Percentiles rank a stretch among this genome's conserved stretches.
Evolutionary conservation across 2,113 vertebrate species (phyloP).

Genomic region (Macquaria australasica): DNA sequence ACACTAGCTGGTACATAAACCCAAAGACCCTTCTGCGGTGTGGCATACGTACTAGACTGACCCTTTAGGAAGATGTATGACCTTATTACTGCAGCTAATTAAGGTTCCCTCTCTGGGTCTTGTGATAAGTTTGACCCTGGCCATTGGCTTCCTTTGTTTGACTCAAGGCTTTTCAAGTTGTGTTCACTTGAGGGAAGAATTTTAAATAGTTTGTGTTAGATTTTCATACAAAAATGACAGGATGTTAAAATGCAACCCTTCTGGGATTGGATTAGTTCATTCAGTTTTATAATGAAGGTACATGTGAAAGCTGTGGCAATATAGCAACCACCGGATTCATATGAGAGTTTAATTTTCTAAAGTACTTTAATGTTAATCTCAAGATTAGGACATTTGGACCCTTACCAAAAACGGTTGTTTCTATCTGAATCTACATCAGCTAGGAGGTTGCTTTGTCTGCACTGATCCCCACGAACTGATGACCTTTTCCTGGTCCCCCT

Average conservation of each 20-base stretch:
- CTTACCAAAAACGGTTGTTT: neutral
- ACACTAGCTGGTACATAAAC: slow-evolving; percentile 50
- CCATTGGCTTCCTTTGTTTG: slow-evolving; percentile 26
- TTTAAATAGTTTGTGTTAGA: slow-evolving; percentile 43
- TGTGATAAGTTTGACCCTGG: slow-evolving; percentile 57
- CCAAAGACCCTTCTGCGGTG: slow-evolving; percentile 45
- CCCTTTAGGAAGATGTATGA: slow-evolving; percentile 76
- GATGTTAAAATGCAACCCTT: slow-evolving; percentile 22
- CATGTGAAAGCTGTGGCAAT: slow-evolving; percentile 13
- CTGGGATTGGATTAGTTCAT: slow-evolving; percentile 48
- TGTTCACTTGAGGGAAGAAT: slow-evolving; percentile 30
- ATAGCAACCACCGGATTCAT: slow-evolving; percentile 2
- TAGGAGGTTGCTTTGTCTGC: slow-evolving; percentile 3
- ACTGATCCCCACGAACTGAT: neutral
- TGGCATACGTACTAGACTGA: slow-evolving; percentile 35
- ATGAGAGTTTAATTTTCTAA: neutral
- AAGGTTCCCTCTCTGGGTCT: slow-evolving; percentile 38
- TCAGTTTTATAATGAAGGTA: slow-evolving; percentile 36
- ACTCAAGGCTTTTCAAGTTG: slow-evolving; percentile 48
- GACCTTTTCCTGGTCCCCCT: slow-evolving; percentile 49
- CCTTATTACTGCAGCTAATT: slow-evolving; percentile 76
- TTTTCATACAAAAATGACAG: slow-evolving; percentile 30
- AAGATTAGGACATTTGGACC: neutral
- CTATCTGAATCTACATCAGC: neutral
- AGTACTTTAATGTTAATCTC: slow-evolving; percentile 12